Evolutionary conservation across 2,797 vertebrate species (phyloP), one percentile per base, ranked within the genome.

Genomic region (Cheirogaleus major): DNA sequence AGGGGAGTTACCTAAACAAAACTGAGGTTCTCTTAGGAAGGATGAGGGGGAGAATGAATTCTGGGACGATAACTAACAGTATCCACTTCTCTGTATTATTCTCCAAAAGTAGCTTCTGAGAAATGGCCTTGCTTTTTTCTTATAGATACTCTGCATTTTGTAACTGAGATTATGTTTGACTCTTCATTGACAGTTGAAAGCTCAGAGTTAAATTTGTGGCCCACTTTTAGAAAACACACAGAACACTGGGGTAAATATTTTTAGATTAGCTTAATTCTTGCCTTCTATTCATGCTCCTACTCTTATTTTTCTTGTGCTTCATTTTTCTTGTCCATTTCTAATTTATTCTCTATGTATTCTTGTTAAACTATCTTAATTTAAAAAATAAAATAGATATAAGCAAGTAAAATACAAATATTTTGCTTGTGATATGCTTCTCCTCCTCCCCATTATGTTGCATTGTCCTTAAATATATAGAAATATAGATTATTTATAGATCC

Each of bases 101-200:
- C 45, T 84, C 45, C 57, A 63, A 75, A 1, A 41, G 35, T 65
- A 92, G 35, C 35, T 92, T 75, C 79, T 92, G 79, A 82, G 48
- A 94, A 92, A 80, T 73, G 67, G n/a, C 48, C 30, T 79, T 59
- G 10, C 48, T 57, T 73, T 92, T 91, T 94, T 57, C 59, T 91
- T 55, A 55, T 18, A 72, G 4, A 35, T n/a, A 70, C 43, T 82
- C 86, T 41, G 12, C 3, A 55, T 75, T 87, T 91, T 45, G 8
- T 43, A 82, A 67, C 23, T 65, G 57, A 79, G 41, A 65, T 79
- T 84, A 76, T 82, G 38, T 73, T 92, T 78, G 63, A 35, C 45
- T 69, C 10, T 59, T 13, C 75, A 38, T 8, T 88, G 81, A 75
- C 17, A 52, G 13, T 69, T 67, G 43, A 83, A 65, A 90, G 30